Conservation (phyloP, 2,888 invertebrate species). For the Neoaliturus tenellus region DNA sequence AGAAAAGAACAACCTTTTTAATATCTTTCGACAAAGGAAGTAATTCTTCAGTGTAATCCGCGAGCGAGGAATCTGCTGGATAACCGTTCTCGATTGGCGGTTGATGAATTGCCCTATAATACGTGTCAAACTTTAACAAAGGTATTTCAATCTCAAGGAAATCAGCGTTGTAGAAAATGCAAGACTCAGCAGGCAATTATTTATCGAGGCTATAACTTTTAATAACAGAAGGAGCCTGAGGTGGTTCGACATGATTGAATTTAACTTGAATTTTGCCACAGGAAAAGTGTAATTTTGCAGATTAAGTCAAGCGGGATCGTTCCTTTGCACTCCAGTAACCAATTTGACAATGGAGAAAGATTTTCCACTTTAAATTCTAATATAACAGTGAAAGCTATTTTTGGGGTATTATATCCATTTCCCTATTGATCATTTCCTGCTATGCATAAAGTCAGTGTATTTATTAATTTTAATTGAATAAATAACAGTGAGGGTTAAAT, state of each 20-base stretch:
- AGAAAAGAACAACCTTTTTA: too few relatives aligned
- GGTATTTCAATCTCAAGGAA: constrained; percentile 1
- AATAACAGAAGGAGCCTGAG: constrained; percentile 17
- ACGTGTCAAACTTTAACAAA: constrained; percentile 8
- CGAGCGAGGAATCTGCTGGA: too few relatives aligned
- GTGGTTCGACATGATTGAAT: background rate
- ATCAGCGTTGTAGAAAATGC: background rate
- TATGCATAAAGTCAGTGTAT: too few relatives aligned
- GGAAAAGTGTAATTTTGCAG: background rate
- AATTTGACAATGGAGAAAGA: background rate
- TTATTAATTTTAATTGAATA: too few relatives aligned
- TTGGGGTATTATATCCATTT: too few relatives aligned
- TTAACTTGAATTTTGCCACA: background rate
- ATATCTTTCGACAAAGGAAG: too few relatives aligned
- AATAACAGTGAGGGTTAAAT: too few relatives aligned
- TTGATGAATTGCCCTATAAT: background rate
- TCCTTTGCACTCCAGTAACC: background rate
- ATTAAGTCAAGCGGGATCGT: background rate
- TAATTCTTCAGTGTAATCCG: too few relatives aligned
- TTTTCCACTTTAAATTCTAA: too few relatives aligned
- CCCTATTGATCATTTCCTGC: too few relatives aligned
- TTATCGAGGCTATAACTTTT: constrained; percentile 21
- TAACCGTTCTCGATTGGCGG: background rate
- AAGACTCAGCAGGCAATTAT: constrained; percentile 25
- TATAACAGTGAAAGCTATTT: background rate